Evolutionary conservation across 2,797 vertebrate genomes (phyloP).

Genomic region (Babyrousa celebensis): DNA sequence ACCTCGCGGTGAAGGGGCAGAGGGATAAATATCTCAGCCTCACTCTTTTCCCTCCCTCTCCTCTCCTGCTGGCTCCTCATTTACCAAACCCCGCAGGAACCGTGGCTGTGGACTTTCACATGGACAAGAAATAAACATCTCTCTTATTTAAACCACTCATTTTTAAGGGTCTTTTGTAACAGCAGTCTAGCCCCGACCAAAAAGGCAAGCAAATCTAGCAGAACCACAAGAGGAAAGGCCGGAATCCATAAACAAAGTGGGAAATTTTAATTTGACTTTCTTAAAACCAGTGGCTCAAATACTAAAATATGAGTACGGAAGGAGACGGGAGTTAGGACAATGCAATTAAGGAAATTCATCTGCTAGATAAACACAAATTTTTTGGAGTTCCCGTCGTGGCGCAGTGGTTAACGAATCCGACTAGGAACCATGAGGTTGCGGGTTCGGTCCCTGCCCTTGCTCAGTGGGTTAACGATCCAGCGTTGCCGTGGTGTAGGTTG

Average conservation of each 20-base stretch:
- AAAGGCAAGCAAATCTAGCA: constrained; percentile 29
- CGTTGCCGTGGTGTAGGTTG: no score
- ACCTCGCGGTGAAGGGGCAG: not conserved
- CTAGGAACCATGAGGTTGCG: no score
- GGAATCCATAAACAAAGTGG: constrained; percentile 33
- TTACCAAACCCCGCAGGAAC: not conserved
- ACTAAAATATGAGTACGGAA: constrained; percentile 4
- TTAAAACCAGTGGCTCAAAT: not conserved
- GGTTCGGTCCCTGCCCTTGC: no score
- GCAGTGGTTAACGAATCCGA: no score
- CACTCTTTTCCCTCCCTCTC: not conserved
- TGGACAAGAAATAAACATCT: not conserved
- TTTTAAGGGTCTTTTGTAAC: not conserved
- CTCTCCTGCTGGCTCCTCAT: not conserved
- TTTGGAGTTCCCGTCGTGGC: no score
- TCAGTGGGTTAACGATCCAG: no score
- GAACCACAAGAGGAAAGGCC: not conserved
- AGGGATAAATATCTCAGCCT: not conserved
- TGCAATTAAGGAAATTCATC: not conserved
- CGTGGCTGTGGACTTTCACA: not conserved
- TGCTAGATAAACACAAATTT: no score
- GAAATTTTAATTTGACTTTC: constrained; percentile 11
- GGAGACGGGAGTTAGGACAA: not conserved
- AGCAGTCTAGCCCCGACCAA: not conserved
- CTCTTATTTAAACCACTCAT: not conserved